Conservation (phyloP, 2,888 invertebrate genomes). For the Atethmia centrago region DNA sequence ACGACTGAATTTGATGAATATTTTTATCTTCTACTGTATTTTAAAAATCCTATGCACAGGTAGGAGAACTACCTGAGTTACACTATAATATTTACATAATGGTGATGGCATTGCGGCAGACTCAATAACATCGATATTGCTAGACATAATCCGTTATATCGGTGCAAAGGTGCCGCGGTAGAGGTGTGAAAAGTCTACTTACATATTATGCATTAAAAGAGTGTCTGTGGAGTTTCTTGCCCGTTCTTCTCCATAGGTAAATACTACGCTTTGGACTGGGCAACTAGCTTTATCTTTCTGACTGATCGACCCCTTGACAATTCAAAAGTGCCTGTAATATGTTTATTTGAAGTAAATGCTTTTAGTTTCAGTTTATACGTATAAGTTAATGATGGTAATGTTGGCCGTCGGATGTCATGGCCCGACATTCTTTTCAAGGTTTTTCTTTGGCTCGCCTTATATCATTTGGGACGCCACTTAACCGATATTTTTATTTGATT, state of each 20-base stretch:
- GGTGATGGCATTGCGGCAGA: not conserved
- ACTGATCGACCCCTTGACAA: too few species aligned
- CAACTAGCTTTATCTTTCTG: too few species aligned
- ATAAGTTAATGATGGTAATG: not conserved
- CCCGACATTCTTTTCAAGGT: slow-evolving; percentile 63
- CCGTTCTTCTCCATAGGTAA: too few species aligned
- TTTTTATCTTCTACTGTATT: slow-evolving; percentile 14
- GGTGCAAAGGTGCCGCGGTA: slow-evolving; percentile 2
- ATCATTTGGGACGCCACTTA: slow-evolving; percentile 40
- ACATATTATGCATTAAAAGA: too few species aligned
- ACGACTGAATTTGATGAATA: slow-evolving; percentile 42
- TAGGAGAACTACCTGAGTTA: not conserved
- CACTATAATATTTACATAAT: slow-evolving; percentile 45
- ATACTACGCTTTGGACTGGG: too few species aligned
- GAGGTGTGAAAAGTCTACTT: slow-evolving; percentile 25
- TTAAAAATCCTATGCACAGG: not conserved
- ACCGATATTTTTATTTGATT: slow-evolving; percentile 57
- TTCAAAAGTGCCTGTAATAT: too few species aligned
- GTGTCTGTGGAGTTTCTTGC: too few species aligned
- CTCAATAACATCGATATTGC: slow-evolving; percentile 17
- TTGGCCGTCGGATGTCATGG: slow-evolving; percentile 34
- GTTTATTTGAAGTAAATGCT: too few species aligned
- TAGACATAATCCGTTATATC: slow-evolving; percentile 15
- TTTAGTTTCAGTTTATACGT: too few species aligned
- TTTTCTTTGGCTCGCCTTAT: slow-evolving; percentile 32